Percentiles rank a stretch among this genome's conserved stretches.
These are phyloP conservation scores for Alligator sinensis DNA, from an alignment of 2,113 vertebrate species.

Conservation along the genomic window DNA sequence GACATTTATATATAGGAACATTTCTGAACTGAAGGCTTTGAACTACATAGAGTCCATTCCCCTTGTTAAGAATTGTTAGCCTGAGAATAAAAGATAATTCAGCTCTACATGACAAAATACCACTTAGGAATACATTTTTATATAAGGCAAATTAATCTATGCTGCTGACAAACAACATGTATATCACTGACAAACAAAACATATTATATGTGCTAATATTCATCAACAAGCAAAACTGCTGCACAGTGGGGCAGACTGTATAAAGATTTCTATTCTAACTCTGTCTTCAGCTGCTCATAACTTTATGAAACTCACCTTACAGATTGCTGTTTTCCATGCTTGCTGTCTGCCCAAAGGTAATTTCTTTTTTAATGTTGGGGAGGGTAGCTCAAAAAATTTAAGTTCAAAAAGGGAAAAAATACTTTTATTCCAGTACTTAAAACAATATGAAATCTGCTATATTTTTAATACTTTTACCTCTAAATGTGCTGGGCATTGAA, in stretches of 20 bases:
- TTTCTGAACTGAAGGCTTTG: constrained; percentile 17
- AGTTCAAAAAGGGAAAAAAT: not conserved
- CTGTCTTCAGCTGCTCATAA: not conserved
- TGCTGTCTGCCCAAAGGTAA: not conserved
- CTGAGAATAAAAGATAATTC: not conserved
- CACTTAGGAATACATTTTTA: not conserved
- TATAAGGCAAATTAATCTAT: not conserved
- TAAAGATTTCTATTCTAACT: not conserved
- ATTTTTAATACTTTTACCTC: not conserved
- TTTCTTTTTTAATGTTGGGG: not conserved
- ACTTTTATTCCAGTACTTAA: not conserved
- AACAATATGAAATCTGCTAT: not conserved
- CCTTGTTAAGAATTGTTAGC: not conserved
- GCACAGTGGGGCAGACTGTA: not conserved
- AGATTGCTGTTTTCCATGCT: not conserved
- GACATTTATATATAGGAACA: not conserved
- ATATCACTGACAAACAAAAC: not conserved
- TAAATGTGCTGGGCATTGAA: not conserved
- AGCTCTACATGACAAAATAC: not conserved
- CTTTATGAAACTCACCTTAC: not conserved
- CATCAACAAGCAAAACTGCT: not conserved
- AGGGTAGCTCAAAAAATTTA: not conserved
- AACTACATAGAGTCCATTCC: not conserved
- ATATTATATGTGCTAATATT: not conserved
- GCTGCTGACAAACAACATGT: not conserved